Conservation (phyloP, 2,888 invertebrate species). For the Microplitis deprimator region DNA sequence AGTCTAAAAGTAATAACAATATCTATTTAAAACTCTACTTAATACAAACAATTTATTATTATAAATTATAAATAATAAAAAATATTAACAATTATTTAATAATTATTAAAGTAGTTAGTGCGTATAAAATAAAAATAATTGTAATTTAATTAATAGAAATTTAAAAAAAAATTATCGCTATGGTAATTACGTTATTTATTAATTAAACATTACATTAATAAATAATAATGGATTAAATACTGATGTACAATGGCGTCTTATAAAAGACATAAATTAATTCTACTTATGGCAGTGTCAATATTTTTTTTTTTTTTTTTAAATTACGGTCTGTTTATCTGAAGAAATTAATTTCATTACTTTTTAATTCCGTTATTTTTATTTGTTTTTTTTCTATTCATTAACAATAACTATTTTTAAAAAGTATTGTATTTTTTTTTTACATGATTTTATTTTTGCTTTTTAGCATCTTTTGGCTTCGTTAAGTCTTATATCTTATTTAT, state of each 20-base stretch:
- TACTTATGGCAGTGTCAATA: slow-evolving; percentile 65
- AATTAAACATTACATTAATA: slow-evolving; percentile 63
- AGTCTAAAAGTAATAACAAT: slow-evolving; percentile 43
- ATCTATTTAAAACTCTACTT: neutral
- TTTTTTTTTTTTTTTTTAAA: slow-evolving; percentile 9
- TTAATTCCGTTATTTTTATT: slow-evolving; percentile 10
- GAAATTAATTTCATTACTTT: slow-evolving; percentile 26
- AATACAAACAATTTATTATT: neutral
- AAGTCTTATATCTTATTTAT: slow-evolving; percentile 56
- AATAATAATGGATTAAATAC: slow-evolving; percentile 69
- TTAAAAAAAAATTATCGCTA: slow-evolving; percentile 14
- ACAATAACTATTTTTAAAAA: slow-evolving; percentile 34
- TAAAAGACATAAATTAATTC: slow-evolving; percentile 56
- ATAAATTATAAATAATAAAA: neutral
- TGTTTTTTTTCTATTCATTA: slow-evolving; percentile 31
- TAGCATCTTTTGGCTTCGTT: slow-evolving; percentile 70
- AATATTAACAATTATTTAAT: neutral
- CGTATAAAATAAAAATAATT: slow-evolving; percentile 37
- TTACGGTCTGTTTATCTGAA: slow-evolving; percentile 10
- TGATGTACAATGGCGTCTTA: slow-evolving; percentile 66
- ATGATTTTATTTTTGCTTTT: slow-evolving; percentile 43
- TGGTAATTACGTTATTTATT: slow-evolving; percentile 47
- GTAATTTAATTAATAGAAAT: slow-evolving; percentile 17
- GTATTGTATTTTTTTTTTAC: slow-evolving; percentile 30
- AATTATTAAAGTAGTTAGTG: neutral